Conservation (phyloP, 2,888 invertebrate species). For the Drosophila colorata region DNA sequence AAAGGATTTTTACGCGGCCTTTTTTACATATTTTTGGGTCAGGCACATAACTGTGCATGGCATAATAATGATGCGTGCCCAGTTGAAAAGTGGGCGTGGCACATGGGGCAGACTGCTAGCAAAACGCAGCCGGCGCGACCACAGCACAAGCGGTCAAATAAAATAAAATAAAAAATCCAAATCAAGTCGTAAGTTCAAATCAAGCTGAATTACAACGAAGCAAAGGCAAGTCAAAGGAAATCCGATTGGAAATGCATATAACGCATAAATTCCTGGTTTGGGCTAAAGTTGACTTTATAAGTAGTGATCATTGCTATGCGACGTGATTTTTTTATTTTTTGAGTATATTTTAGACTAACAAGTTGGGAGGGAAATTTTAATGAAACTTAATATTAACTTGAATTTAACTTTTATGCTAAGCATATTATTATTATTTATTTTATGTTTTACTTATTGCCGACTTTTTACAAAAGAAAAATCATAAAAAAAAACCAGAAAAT, state of each 20-base stretch:
- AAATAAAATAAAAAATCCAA: constrained; percentile 34
- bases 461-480: too few species aligned
- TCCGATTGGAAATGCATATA: constrained; percentile 64
- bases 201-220: constrained; percentile 32
- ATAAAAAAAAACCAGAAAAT: too few species aligned
- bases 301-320: constrained; percentile 4
- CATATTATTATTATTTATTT: too few species aligned
- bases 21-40: constrained; percentile 80
- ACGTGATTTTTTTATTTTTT: not conserved
- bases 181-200: constrained; percentile 55
- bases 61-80: constrained; percentile 76
- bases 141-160: constrained; percentile 49
- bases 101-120: constrained; percentile 2
- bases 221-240: constrained; percentile 55
- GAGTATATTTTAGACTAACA: too few species aligned
- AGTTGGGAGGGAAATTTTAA: not conserved
- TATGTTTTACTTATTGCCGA: too few species aligned
- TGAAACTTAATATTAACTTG: not conserved
- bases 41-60: constrained; percentile 79
- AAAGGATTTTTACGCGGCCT: constrained; percentile 77
- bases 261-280: constrained; percentile 17
- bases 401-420: not conserved
- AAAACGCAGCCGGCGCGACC: constrained; percentile 29
- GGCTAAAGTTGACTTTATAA: constrained; percentile 6
- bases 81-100: constrained; percentile 39